Evolutionary conservation across 2,113 vertebrate genomes (phyloP).

Genomic region (Tenebrosternarchus preto): DNA sequence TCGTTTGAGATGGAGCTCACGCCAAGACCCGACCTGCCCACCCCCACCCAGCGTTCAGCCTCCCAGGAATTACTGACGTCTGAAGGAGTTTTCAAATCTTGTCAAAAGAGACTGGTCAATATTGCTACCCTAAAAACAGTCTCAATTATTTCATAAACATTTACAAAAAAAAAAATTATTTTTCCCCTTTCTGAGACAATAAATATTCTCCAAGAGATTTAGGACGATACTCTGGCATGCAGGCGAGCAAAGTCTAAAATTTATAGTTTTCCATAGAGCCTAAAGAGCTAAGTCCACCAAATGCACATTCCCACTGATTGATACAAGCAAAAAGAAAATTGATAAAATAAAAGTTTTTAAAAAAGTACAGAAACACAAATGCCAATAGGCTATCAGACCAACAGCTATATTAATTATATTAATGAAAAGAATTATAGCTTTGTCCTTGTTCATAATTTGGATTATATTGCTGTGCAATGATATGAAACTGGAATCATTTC

Average conservation of each 20-base stretch:
- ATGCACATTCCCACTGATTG: constrained; percentile 99
- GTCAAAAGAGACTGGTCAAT: constrained; percentile 70
- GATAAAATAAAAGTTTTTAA: constrained; percentile 11
- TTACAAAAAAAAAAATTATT: constrained; percentile 68
- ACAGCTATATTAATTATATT: constrained; percentile 67
- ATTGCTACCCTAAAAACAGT: constrained; percentile 77
- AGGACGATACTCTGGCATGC: constrained; percentile 89
- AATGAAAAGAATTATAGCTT: constrained; percentile 70
- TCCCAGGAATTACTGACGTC: constrained; percentile 63
- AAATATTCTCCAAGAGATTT: constrained; percentile 65
- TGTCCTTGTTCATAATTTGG: constrained; percentile 56
- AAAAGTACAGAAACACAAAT: constrained; percentile 62
- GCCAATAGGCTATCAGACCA: constrained; percentile 61
- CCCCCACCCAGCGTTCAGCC: constrained; percentile 24
- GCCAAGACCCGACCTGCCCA: constrained; percentile 56
- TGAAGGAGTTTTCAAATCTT: constrained; percentile 70
- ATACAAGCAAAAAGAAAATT: constrained; percentile 83
- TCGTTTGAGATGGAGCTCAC: constrained; percentile 73
- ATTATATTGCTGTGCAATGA: constrained; percentile 76
- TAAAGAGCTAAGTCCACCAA: constrained; percentile 85
- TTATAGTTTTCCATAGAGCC: constrained; percentile 63
- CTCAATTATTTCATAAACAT: constrained; percentile 69
- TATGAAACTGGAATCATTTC: constrained; percentile 57
- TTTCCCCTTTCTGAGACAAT: constrained; percentile 52
- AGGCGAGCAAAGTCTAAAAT: constrained; percentile 75